phyloP scores from a whole-genome alignment of 2,113 vertebrate species.

The Nansenia antarctica region DNA sequence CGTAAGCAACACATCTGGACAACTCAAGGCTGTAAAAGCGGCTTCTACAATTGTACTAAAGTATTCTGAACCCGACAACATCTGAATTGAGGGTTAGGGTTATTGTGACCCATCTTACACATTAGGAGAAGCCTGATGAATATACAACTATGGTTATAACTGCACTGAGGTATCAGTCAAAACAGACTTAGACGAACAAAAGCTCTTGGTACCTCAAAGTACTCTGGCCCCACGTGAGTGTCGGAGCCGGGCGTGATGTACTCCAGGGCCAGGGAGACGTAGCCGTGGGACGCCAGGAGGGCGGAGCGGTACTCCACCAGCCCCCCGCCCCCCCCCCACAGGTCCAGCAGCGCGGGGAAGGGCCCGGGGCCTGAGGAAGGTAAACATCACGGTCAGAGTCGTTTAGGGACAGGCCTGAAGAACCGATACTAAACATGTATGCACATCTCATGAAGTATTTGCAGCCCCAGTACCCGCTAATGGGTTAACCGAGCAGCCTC shows the following conservation, averaged over 20 bases:
- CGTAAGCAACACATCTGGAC: too few species aligned
- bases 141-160: too few species aligned
- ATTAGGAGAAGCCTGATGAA: too few species aligned
- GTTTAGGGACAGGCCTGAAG: too few species aligned
- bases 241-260: constrained; percentile 51
- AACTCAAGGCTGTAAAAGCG: too few species aligned
- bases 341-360: constrained; percentile 74
- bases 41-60: too few species aligned
- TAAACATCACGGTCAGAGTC: background rate
- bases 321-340: constrained; percentile 74
- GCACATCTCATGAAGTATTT: background rate
- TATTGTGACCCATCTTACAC: too few species aligned
- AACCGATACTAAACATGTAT: background rate
- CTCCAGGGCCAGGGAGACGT: constrained; percentile 67
- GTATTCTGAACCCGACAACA: too few species aligned
- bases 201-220: constrained; percentile 73
- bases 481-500: too few species aligned
- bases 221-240: constrained; percentile 46
- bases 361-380: constrained; percentile 71
- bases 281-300: constrained; percentile 72
- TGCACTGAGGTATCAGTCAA: too few species aligned
- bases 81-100: too few species aligned
- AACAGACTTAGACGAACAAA: background rate
- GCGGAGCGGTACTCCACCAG: constrained; percentile 73
- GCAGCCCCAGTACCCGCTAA: too few species aligned